Evolutionary conservation across 2,797 vertebrate genomes (phyloP), one percentile per base, ranked within the genome.

Genomic region (Thripadectes ignobilis): DNA sequence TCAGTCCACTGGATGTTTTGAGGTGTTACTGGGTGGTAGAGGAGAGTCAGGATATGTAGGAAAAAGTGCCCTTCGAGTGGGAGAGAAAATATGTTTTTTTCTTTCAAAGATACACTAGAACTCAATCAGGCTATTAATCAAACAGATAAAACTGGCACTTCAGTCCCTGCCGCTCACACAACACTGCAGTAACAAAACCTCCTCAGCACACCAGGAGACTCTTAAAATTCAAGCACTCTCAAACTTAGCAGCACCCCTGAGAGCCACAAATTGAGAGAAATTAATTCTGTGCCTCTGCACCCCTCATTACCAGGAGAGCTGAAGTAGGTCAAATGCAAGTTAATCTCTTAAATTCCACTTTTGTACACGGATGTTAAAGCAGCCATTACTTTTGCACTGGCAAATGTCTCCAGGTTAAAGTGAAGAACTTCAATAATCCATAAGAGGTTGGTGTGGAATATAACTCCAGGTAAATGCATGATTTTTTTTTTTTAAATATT

Each of bases 341-440:
- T 98, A 98, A 98, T 98, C 98, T 98, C 98, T 97, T 98, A 97
- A 98, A 98, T 98, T 98, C 98, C 98, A 98, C 97, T 97, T 97
- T 92, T 96, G 97, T 97, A 97, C 97, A 97, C 12, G 86, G 96
- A 97, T 96, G 95, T 97, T 97, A 97, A 98, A 92, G 92, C 93
- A 97, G 95, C 81, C 97, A 92, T 97, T 97, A 88, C 91, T 95
- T 97, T 95, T 90, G 86, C 93, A 92, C 95, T n/a, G 58, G 96
- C 88, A 97, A 97, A 97, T 90, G 88, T 97, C 97, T 97, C 92
- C 86, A 97, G 97, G 96, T 93, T 95, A 95, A 97, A 95, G 91
- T 77, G 59, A 69, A 89, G 94, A 95, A 97, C 93, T 97, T 97
- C 95, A 97, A 97, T 96, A 98, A 96, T 89, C 92, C 86, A 89